Conservation (phyloP, 2,797 vertebrate genomes). For the Epinephelus coioides region DNA sequence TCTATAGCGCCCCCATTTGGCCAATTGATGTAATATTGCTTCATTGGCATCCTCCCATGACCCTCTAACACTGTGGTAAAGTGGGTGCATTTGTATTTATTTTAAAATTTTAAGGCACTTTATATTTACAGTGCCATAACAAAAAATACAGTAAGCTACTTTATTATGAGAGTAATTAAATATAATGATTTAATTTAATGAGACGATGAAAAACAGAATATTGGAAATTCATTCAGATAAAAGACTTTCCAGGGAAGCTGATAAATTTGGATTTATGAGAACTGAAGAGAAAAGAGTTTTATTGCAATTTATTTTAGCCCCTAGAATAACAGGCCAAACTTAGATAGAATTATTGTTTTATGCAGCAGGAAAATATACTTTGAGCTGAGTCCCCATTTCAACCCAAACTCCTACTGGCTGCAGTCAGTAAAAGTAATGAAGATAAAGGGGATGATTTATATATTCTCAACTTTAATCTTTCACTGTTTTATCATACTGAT, state of each 20-base stretch:
- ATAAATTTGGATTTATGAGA: conserved; percentile 10
- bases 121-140: not conserved
- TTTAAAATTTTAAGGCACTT: not conserved
- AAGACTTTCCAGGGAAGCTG: not conserved
- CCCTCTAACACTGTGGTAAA: not conserved
- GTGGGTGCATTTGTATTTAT: not conserved
- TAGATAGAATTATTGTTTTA: not conserved
- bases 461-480: too few species aligned
- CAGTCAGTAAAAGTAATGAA: not conserved
- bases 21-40: too few species aligned
- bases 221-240: not conserved
- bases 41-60: too few species aligned
- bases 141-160: not conserved
- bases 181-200: not conserved
- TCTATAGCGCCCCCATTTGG: too few species aligned
- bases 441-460: not conserved
- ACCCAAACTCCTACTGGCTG: not conserved
- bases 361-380: not conserved
- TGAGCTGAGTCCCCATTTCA: not conserved
- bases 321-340: not conserved
- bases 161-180: conserved; percentile 19
- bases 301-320: not conserved
- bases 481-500: not conserved
- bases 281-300: not conserved
- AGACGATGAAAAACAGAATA: not conserved